Percentiles rank a stretch among this genome's conserved stretches.
Evolutionary conservation across 2,888 invertebrate genomes (phyloP).

Genomic region (Troilus luridus): DNA sequence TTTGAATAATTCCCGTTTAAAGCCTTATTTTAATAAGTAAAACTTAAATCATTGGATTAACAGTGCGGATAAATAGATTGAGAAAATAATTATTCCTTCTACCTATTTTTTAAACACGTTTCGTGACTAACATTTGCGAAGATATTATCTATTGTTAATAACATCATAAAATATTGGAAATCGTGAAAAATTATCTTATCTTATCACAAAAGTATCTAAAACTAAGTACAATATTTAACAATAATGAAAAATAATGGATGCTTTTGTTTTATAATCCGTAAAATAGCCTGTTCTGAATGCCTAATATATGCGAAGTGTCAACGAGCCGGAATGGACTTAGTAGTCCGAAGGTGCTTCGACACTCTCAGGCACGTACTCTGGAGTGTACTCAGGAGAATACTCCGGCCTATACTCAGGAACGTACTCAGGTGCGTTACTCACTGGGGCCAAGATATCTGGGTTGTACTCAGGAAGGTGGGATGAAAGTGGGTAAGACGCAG

Average conservation of each 20-base stretch:
- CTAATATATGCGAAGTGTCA: not conserved
- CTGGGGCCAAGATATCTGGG: not conserved
- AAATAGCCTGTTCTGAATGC: not conserved
- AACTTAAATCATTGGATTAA: no score
- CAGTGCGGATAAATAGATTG: no score
- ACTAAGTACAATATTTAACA: not conserved
- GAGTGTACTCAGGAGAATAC: conserved; percentile 39
- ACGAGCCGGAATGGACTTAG: not conserved
- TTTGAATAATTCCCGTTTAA: no score
- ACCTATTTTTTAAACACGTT: no score
- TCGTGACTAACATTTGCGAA: no score
- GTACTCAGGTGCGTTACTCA: not conserved
- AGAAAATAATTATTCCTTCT: no score
- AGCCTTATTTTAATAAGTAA: no score
- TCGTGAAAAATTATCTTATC: no score
- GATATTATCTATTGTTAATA: no score
- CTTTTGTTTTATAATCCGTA: not conserved
- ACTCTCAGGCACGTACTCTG: conserved; percentile 29
- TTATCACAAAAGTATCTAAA: not conserved
- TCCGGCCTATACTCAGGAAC: conserved; percentile 45
- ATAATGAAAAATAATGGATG: not conserved
- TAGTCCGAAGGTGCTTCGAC: not conserved
- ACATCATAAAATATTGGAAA: no score
- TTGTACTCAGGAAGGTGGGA: conserved; percentile 7
- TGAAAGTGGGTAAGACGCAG: not conserved